A percentile compares a stretch with the other conserved stretches of the same genome.
Evolutionary conservation across 2,888 invertebrate genomes (phyloP).

Genomic region (Drosophila cracens): DNA sequence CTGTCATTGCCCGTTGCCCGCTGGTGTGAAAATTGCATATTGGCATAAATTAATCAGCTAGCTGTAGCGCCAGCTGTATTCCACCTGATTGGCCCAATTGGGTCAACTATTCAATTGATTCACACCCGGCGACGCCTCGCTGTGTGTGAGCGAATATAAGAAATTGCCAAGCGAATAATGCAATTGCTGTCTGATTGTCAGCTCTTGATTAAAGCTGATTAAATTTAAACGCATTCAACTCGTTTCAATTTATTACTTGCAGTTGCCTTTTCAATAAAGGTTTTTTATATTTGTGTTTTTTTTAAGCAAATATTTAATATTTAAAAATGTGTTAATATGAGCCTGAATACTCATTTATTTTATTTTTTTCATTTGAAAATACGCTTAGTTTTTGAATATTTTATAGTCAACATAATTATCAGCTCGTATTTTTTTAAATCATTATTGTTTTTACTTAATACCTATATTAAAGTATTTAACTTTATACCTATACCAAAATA

Average conservation of each 20-base stretch:
- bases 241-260: not conserved
- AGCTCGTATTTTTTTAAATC: too few species aligned
- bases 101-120: slow-evolving; percentile 48
- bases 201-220: slow-evolving; percentile 23
- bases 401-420: not conserved
- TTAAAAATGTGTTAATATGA: not conserved
- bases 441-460: not conserved
- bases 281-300: too few species aligned
- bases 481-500: too few species aligned
- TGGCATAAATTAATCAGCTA: slow-evolving; percentile 76
- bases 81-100: slow-evolving; percentile 57
- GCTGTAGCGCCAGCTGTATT: slow-evolving; percentile 50
- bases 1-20: slow-evolving; percentile 70
- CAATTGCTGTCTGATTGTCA: not conserved
- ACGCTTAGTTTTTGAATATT: not conserved
- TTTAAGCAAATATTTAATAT: not conserved
- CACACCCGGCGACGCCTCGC: slow-evolving; percentile 14
- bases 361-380: not conserved
- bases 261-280: too few species aligned
- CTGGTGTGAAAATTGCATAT: slow-evolving; percentile 77
- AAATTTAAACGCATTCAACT: slow-evolving; percentile 13
- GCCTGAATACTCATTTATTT: not conserved
- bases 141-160: slow-evolving; percentile 21
- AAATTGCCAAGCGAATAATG: slow-evolving; percentile 16
- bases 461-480: too few species aligned